Evolutionary conservation across 2,797 vertebrate genomes (phyloP), one percentile per base, ranked within the genome.

Genomic region (Poeciliopsis paucimaculata): DNA sequence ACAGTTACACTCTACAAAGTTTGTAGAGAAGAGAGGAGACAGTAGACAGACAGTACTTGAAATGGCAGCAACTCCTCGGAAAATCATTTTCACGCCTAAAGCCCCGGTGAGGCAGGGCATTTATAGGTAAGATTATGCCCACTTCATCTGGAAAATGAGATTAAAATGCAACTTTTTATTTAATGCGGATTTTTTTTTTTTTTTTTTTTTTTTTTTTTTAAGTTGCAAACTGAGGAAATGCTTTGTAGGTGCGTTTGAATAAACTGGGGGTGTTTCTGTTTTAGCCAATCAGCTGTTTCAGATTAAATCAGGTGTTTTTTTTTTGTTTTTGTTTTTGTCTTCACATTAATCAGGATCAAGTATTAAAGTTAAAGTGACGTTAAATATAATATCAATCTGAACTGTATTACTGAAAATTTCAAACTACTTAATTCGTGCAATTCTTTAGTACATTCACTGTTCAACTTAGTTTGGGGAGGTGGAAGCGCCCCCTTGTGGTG

Each of bases 71-170:
- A 78, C 94, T 74, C 81, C 76, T 45, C 91, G 94, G 78, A 82
- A 89, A 28, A 81, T 93, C 39, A 81, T 91, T 0, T 95, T 95
- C 80, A 96, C 96, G 36, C 76, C 91, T 1, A 96, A 94, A 87
- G 95, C 96, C 5, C 96, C 96, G 15, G 76, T 95, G 75, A 95
- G 95, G 79, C 92, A 94, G 85, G 95, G 96, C 2, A 91, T 97
- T 73, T 96, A 96, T 95, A 97, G 96, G 96, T 97, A 93, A 89
- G 86, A 5, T 13, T 26, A 6, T 5, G 36, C 51, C 6, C 10
- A 73, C 51, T 12, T 9, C 51, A 7, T 0, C 3, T 26, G 23
- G 39, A n/a, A 55, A 6, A 46, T 13, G 16, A 8, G 20, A 11
- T 49, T 2, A 45, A 5, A 13, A 3, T 1, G 8, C 3, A 1